phyloP scores from a whole-genome alignment of 2,797 vertebrate species.

The Vespertilio murinus region DNA sequence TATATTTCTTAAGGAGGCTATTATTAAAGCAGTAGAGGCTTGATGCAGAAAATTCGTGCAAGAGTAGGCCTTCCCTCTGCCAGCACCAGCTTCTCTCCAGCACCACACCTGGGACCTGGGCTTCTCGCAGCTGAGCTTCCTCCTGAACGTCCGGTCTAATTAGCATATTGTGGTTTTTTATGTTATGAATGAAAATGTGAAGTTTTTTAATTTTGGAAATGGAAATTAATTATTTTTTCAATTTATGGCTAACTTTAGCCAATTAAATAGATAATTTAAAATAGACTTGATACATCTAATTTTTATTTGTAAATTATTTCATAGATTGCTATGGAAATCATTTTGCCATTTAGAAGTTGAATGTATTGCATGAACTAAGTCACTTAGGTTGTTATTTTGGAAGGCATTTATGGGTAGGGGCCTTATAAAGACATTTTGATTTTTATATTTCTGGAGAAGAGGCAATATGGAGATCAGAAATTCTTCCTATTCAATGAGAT shows the following conservation, averaged over 20 bases:
- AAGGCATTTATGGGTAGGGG: not conserved
- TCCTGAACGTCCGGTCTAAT: too few species aligned
- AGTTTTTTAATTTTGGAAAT: not conserved
- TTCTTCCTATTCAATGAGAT: not conserved
- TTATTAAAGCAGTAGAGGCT: not conserved
- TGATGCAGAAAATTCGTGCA: too few species aligned
- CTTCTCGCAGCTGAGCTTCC: too few species aligned
- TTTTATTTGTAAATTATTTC: constrained; percentile 3
- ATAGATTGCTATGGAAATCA: not conserved
- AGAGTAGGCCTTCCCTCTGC: too few species aligned
- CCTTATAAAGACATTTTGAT: not conserved
- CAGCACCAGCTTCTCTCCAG: too few species aligned
- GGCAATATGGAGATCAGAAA: not conserved
- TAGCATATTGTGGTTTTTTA: too few species aligned
- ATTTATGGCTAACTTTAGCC: constrained; percentile 5
- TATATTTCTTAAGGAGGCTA: not conserved
- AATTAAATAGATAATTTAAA: not conserved
- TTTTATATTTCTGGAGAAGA: constrained; percentile 12
- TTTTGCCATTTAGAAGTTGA: not conserved
- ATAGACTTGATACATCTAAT: not conserved
- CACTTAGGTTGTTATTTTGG: not conserved
- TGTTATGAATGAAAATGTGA: constrained; percentile 29
- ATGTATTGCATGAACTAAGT: not conserved
- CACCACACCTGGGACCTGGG: too few species aligned
- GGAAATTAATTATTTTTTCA: constrained; percentile 38